These are phyloP conservation scores for Toxotes lorentzi DNA, from an alignment of 2,797 vertebrate genomes.

Conservation along the genomic window DNA sequence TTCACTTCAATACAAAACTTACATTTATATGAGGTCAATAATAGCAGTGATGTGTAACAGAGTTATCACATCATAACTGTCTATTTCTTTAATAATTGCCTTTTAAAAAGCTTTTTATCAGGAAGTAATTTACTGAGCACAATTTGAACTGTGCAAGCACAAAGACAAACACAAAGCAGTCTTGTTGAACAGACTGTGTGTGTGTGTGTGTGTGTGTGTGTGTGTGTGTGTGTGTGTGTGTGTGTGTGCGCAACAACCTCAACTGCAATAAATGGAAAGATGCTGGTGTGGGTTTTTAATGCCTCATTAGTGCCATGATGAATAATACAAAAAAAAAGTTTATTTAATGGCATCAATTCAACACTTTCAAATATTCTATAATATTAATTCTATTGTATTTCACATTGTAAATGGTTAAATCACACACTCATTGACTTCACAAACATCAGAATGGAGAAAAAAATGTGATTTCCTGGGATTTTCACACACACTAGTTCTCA, in stretches of 20 bases:
- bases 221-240: no score
- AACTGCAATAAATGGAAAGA: background rate
- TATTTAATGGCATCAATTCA: background rate
- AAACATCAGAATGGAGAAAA: no score
- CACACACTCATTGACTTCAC: no score
- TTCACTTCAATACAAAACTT: background rate
- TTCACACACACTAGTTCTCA: no score
- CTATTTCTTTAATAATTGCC: background rate
- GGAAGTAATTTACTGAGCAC: background rate
- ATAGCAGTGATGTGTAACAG: background rate
- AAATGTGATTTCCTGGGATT: no score
- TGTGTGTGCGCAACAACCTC: background rate
- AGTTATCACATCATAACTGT: background rate
- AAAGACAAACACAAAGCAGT: background rate
- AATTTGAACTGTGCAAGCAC: background rate
- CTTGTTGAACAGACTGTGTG: background rate
- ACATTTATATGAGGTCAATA: background rate
- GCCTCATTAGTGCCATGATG: no score
- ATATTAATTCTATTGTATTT: no score
- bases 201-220: no score
- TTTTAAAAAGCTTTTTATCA: background rate
- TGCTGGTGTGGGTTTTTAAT: background rate
- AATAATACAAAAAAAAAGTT: background rate
- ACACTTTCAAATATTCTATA: no score
- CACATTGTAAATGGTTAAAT: background rate